These are phyloP conservation scores for Ceratitis capitata DNA, from an alignment of 1,140 invertebrate species.

Conservation along the genomic window DNA sequence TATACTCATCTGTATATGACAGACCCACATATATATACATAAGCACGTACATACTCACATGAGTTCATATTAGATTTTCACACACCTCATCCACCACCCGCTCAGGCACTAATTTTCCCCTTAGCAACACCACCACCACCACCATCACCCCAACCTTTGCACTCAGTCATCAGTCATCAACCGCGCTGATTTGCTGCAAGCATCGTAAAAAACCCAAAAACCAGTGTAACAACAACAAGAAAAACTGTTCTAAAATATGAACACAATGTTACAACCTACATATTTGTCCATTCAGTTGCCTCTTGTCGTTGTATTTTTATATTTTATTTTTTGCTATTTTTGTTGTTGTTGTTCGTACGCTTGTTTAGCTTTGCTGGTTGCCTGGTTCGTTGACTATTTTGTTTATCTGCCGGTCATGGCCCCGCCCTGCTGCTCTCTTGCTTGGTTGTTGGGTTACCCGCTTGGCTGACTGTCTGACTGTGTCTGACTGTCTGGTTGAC, in stretches of 20 bases:
- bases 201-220: too few relatives aligned
- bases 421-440: too few relatives aligned
- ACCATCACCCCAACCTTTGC: background rate
- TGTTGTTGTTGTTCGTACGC: background rate
- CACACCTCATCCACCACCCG: background rate
- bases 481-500: background rate
- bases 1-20: background rate
- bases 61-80: background rate
- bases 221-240: background rate
- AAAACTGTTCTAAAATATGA: too few relatives aligned
- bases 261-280: background rate
- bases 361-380: constrained; percentile 6
- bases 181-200: constrained; percentile 12
- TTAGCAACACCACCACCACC: background rate
- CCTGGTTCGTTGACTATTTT: constrained; percentile 9
- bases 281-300: background rate
- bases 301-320: background rate
- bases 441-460: background rate
- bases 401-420: background rate
- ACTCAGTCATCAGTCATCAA: constrained; percentile 11
- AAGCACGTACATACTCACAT: background rate
- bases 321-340: background rate
- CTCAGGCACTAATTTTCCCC: background rate
- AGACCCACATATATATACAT: background rate
- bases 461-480: background rate